Conservation (phyloP, 2,888 invertebrate genomes). For the Papilio gigon region DNA sequence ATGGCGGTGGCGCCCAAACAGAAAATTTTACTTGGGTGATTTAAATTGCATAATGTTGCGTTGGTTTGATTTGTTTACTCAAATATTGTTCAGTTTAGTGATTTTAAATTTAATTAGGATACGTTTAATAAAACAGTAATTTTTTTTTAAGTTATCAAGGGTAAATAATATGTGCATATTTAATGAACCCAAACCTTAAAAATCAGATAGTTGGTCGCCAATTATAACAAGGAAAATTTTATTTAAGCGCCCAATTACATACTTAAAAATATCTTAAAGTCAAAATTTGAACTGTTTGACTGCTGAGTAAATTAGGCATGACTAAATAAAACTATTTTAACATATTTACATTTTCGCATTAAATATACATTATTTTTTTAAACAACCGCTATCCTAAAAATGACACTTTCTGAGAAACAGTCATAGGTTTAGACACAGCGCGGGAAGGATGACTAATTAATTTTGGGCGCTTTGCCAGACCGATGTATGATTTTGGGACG, state of each 20-base stretch:
- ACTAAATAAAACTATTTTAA: not conserved
- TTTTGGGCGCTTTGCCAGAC: constrained; percentile 72
- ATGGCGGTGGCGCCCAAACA: constrained; percentile 54
- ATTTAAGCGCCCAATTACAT: not conserved
- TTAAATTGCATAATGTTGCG: constrained; percentile 20
- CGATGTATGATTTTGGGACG: constrained; percentile 50
- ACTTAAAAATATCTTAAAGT: not conserved
- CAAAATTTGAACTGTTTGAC: no score
- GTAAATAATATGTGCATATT: not conserved
- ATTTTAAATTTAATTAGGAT: not conserved
- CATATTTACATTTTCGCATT: not conserved
- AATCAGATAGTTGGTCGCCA: not conserved
- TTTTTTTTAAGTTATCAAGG: not conserved
- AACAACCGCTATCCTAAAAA: constrained; percentile 47
- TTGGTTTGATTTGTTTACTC: not conserved
- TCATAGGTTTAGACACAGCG: constrained; percentile 60
- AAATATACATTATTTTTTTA: constrained; percentile 36
- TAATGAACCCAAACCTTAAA: not conserved
- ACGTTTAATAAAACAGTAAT: not conserved
- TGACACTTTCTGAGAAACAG: constrained; percentile 59
- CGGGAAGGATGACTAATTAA: constrained; percentile 73
- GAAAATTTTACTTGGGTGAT: constrained; percentile 37
- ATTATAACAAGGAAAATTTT: not conserved
- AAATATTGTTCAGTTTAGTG: not conserved
- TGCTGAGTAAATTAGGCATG: not conserved